Evolutionary conservation across 92 coral and sea anemone genomes (phyloP).

Genomic region (Meandrina meandrites): DNA sequence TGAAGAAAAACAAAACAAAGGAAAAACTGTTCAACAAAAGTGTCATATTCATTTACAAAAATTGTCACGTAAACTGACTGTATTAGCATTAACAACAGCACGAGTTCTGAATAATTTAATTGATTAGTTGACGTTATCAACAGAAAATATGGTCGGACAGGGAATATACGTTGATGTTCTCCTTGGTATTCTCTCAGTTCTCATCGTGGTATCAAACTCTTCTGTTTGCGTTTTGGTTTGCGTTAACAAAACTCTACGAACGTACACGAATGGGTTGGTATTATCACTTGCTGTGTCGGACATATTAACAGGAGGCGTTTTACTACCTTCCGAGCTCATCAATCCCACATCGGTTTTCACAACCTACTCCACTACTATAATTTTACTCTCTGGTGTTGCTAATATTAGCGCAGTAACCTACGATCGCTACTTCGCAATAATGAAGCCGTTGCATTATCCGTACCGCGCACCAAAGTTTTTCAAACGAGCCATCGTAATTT

Average conservation of each 20-base stretch:
- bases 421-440: conserved; percentile 69
- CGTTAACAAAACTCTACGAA: conserved; percentile 61
- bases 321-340: conserved; percentile 63
- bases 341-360: conserved; percentile 59
- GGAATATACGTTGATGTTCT: conserved; percentile 18
- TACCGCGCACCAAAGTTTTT: conserved; percentile 56
- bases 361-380: conserved; percentile 48
- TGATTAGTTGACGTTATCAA: no score
- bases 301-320: conserved; percentile 64
- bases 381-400: conserved; percentile 74
- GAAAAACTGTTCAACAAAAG: no score
- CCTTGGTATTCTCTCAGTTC: conserved; percentile 47
- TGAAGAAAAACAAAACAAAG: no score
- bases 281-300: conserved; percentile 77
- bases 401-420: conserved; percentile 75
- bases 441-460: conserved; percentile 60
- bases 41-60: no score
- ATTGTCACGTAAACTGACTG: no score
- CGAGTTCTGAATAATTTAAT: no score
- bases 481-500: conserved; percentile 35
- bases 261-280: conserved; percentile 72
- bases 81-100: no score
- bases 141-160: background rate
- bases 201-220: conserved; percentile 58
- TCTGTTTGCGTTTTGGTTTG: conserved; percentile 70